These are phyloP conservation scores for Gymnobelideus leadbeateri DNA, from an alignment of 2,113 vertebrate genomes.

Conservation along the genomic window DNA sequence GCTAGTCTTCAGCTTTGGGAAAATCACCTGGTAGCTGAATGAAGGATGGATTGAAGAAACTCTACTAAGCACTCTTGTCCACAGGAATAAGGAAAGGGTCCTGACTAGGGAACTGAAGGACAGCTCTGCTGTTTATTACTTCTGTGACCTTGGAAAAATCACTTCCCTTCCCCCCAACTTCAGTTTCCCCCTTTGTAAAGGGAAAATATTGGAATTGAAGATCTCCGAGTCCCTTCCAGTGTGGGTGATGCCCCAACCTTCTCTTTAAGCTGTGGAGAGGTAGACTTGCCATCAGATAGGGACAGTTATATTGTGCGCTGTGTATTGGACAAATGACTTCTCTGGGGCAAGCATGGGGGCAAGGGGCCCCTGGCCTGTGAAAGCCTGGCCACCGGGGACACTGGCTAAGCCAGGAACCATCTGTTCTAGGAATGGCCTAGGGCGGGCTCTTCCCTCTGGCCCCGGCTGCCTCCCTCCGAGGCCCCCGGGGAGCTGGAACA, in stretches of 20 bases:
- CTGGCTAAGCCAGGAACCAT: fast-evolving
- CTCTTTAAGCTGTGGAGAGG: background rate
- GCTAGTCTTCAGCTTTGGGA: background rate
- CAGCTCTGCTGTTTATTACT: background rate
- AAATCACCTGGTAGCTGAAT: background rate
- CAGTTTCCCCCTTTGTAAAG: background rate
- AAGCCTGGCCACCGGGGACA: background rate
- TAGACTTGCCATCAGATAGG: background rate
- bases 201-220: background rate
- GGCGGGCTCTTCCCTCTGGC: fast-evolving
- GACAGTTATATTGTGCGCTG: background rate
- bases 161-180: background rate
- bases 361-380: background rate
- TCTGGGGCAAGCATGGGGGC: too few species aligned
- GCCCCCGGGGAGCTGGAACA: background rate
- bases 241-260: background rate
- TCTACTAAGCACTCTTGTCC: background rate
- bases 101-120: background rate
- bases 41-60: background rate
- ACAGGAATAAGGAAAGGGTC: background rate
- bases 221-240: background rate
- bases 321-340: background rate
- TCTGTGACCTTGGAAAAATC: background rate
- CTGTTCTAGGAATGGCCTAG: fast-evolving
- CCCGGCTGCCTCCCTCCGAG: fast-evolving